Base-by-base conservation (phyloP, 2,888 invertebrate species). In the Microchrysa polita region DNA sequence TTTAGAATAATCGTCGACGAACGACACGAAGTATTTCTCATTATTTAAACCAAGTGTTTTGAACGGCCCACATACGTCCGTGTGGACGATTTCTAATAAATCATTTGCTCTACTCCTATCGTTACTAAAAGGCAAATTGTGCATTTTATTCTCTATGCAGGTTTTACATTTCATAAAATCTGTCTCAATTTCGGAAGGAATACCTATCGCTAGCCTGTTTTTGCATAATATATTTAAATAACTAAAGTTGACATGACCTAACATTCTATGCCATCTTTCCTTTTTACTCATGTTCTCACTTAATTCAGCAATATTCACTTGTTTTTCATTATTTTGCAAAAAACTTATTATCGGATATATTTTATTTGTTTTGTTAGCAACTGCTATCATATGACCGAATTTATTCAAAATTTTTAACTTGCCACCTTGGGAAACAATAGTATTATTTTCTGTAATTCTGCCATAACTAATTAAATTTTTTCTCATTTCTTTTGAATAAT, bases 21-120 rank as follows among this genome's bases (percentile, higher is more conserved):
- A 67, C 5, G 74, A 67, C 20, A 76, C 73, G 76, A 75, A 79
- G 77, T 78, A 78, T 65, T 76, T 78, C 76, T 77, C 78, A 1
- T 75, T 77, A 12, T 74, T 40, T 61, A 40, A 57, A 22, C 75
- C 76, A 22, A 52, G 34, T 18, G 71, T 75, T 65, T 18, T 34
- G 42, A 73, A 74, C 5, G 75, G 74, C n/a, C 76, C 73, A 75
- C 73, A 44, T 7, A 74, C 27, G 59, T 74, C 72, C 9, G 72
- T 59, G 65, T 74, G 72, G 14, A 72, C 16, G 16, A 67, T 55
- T 67, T 72, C 65, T 40, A 72, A 34, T 22, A 74, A 44, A 27
- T 72, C 52, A 10, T 60, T 55, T n/a, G 75, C 74, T 60, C 48
- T 75, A 18, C 42, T 10, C 67, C 76, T 76, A 20, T 75, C 75